phyloP scores from a whole-genome alignment of 2,888 invertebrate species.

The Chironomus riparius region DNA sequence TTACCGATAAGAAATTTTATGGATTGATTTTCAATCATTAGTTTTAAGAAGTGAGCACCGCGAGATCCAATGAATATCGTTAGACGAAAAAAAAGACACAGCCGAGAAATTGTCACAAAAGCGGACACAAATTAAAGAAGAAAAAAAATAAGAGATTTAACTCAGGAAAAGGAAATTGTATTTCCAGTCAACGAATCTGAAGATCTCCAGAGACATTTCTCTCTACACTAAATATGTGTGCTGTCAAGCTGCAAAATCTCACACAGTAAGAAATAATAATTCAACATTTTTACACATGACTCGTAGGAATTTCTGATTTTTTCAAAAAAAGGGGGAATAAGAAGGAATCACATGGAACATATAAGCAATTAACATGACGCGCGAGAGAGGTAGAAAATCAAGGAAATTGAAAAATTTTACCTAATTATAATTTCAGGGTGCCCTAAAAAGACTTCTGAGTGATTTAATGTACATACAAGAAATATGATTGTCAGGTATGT shows the following conservation, averaged over 20 bases:
- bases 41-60: neutral
- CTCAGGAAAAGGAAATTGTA: neutral
- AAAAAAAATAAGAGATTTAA: neutral
- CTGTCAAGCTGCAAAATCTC: neutral
- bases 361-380: neutral
- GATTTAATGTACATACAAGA: neutral
- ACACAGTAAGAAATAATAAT: neutral
- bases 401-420: neutral
- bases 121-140: neutral
- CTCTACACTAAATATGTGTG: neutral
- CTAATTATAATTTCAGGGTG: neutral
- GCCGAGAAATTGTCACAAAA: neutral
- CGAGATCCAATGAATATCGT: neutral
- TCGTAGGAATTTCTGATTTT: neutral
- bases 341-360: neutral
- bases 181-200: neutral
- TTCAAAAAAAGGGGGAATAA: too few species aligned
- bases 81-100: neutral
- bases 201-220: neutral
- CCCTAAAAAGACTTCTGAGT: neutral
- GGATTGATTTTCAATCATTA: neutral
- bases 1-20: neutral
- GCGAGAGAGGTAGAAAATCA: neutral
- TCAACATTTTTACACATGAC: neutral
- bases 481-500: neutral